Evolutionary conservation across 2,113 vertebrate species (phyloP), one percentile per base, ranked within the genome.

Genomic region (Alectura lathami): DNA sequence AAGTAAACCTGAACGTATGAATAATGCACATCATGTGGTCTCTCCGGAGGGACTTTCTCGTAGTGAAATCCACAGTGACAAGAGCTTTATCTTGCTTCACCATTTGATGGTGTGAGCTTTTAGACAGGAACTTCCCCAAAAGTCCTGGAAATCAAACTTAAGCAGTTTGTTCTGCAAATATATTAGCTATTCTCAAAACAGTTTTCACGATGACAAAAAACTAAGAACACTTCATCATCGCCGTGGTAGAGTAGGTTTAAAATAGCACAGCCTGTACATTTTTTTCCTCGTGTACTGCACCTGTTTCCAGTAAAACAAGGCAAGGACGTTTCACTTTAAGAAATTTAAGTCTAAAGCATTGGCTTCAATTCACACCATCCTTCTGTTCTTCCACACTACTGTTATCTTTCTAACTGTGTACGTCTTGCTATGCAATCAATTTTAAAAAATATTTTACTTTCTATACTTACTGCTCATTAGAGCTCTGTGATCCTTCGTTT

Each of bases 11-110:
- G 23, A 45, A 64, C 70, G 23, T 36, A 51, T 66, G n/a, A 95
- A 40, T 94, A 86, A 74, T 40, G 43, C 78, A 14, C 81, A 27
- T 77, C 63, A 34, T 86, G 83, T 84, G 76, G 40, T 92, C 77
- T 84, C 32, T 86, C 40, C 66, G n/a, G 42, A 70, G 96, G 95
- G 87, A 86, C 69, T 96, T 95, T 93, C 45, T 89, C 22, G 56
- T 70, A 69, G 87, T 69, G 53, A 96, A 96, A 96, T 93, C 54
- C 4, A 5, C 91, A 54, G 81, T 68, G 66, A 69, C 56, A 86
- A 48, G 73, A 50, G 6, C 73, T 82, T 56, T 43, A 4, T 67
- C 68, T 63, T 21, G 26, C 53, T 83, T 84, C 30, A 87, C 38
- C 88, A 23, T 68, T 88, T 90, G 92, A 86, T 50, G 24, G 63